These are phyloP conservation scores for Rhinoderma darwinii DNA, from an alignment of 2,113 vertebrate genomes.

Conservation along the genomic window DNA sequence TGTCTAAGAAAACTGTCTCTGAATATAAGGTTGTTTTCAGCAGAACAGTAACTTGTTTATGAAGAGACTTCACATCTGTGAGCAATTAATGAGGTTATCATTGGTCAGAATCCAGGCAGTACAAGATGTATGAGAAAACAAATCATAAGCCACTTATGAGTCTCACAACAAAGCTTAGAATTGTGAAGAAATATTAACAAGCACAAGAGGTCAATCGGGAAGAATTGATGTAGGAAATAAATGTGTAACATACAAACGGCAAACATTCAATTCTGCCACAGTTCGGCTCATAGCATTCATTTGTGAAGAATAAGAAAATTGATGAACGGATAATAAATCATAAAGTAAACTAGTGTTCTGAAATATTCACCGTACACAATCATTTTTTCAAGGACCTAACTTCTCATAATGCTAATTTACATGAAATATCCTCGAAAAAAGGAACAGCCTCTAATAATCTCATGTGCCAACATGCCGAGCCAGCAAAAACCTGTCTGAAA, in stretches of 20 bases:
- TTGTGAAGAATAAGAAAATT: neutral
- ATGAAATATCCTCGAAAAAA: neutral
- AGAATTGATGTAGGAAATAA: slow-evolving; percentile 25
- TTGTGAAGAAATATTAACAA: slow-evolving; percentile 11
- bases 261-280: neutral
- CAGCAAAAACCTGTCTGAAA: neutral
- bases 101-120: slow-evolving; percentile 38
- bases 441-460: neutral
- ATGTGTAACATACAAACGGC: neutral
- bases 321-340: neutral
- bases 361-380: neutral
- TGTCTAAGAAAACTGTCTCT: neutral
- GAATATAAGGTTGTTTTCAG: slow-evolving; percentile 14
- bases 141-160: slow-evolving; percentile 18
- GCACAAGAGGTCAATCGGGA: slow-evolving; percentile 7
- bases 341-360: neutral
- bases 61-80: slow-evolving; percentile 39
- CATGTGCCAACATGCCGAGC: neutral
- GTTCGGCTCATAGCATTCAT: neutral
- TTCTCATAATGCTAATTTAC: neutral
- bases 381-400: neutral
- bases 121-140: slow-evolving; percentile 38
- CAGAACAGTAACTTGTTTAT: slow-evolving; percentile 44
- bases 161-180: slow-evolving; percentile 27
- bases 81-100: slow-evolving; percentile 52